Evolutionary conservation across 2,113 vertebrate species (phyloP).

Genomic region (Paratilapia polleni): DNA sequence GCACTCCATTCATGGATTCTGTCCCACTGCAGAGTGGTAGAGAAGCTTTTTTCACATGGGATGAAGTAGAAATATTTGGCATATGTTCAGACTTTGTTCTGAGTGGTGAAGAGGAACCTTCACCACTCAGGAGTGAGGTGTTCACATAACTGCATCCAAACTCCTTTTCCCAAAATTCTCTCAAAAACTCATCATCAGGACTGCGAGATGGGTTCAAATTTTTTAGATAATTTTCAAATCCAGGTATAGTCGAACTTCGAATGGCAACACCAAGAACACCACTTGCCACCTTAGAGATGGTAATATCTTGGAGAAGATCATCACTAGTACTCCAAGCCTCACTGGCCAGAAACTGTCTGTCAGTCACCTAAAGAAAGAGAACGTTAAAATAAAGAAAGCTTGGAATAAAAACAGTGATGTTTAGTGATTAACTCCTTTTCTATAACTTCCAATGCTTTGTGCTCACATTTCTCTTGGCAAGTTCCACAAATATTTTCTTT

Average conservation of each 20-base stretch:
- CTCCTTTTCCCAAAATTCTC: conserved; percentile 72
- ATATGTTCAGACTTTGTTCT: too few relatives aligned
- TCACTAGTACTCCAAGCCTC: conserved; percentile 79
- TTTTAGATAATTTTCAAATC: conserved; percentile 71
- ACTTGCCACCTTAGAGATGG: conserved; percentile 58
- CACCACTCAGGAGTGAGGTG: not conserved
- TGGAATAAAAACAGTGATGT: not conserved
- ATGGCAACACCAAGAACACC: conserved; percentile 82
- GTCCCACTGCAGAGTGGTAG: conserved; percentile 75
- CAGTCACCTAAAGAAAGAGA: conserved; percentile 58
- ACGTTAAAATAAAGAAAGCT: not conserved
- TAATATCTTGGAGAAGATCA: conserved; percentile 56
- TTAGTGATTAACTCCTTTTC: not conserved
- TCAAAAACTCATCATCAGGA: conserved; percentile 62
- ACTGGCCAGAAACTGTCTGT: conserved; percentile 77
- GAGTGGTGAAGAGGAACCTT: not conserved
- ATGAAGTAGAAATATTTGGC: not conserved
- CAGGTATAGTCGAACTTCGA: conserved; percentile 71
- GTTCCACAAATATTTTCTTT: conserved; percentile 71
- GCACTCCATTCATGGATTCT: conserved; percentile 71
- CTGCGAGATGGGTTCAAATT: conserved; percentile 64
- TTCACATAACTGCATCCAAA: conserved; percentile 67
- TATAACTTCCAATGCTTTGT: not conserved
- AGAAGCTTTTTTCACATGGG: not conserved
- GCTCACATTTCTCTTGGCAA: conserved; percentile 73